phyloP scores from a whole-genome alignment of 2,797 vertebrate species.

The Echeneis naucrates region DNA sequence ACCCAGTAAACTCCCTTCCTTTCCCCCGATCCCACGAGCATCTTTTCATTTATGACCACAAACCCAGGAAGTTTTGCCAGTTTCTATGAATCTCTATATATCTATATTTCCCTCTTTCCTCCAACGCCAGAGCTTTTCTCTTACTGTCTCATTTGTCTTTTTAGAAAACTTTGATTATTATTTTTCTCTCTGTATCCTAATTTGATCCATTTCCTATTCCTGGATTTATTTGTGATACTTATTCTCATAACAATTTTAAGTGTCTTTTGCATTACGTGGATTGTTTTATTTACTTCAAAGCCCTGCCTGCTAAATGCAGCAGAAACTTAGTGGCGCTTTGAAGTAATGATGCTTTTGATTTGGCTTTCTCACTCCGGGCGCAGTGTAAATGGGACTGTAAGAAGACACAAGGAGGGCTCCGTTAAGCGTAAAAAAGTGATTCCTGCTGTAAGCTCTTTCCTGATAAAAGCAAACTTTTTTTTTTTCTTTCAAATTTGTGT shows the following conservation, averaged over 20 bases:
- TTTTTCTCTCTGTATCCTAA: slow-evolving; percentile 47
- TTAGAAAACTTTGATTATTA: slow-evolving; percentile 46
- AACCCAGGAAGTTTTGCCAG: slow-evolving; percentile 71
- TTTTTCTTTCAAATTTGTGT: slow-evolving; percentile 61
- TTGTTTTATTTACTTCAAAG: slow-evolving; percentile 82
- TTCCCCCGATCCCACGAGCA: slow-evolving; percentile 57
- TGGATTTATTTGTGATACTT: slow-evolving; percentile 56
- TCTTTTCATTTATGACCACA: slow-evolving; percentile 74
- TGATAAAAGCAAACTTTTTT: slow-evolving; percentile 59
- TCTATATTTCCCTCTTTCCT: slow-evolving; percentile 76
- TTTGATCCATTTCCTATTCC: slow-evolving; percentile 65
- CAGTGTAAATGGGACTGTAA: slow-evolving; percentile 72
- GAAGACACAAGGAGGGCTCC: slow-evolving; percentile 82
- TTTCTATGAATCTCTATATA: too few species aligned
- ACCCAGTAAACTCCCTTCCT: slow-evolving; percentile 24
- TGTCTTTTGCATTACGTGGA: slow-evolving; percentile 61
- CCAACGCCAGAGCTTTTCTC: slow-evolving; percentile 52
- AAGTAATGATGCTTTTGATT: slow-evolving; percentile 79
- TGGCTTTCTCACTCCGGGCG: slow-evolving; percentile 70
- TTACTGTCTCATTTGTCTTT: slow-evolving; percentile 63
- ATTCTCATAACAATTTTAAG: slow-evolving; percentile 49
- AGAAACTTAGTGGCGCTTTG: slow-evolving; percentile 74
- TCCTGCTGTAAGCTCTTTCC: slow-evolving; percentile 60
- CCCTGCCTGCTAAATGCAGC: slow-evolving; percentile 66
- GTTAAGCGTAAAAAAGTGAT: slow-evolving; percentile 61